phyloP scores from a whole-genome alignment of 1,140 invertebrate species.

The Laupala kohalensis region DNA sequence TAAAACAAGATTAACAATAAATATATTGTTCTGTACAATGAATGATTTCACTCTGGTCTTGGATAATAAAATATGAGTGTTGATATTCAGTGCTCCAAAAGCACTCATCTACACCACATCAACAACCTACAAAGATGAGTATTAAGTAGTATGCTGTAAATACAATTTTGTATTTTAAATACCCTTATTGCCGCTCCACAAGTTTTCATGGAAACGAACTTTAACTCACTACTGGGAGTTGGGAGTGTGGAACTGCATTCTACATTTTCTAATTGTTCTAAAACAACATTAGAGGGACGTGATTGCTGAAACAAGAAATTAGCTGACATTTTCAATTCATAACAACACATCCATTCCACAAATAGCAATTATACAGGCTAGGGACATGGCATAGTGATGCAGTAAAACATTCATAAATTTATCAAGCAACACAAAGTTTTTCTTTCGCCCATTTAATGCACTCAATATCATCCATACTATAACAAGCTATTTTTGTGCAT shows the following conservation, averaged over 20 bases:
- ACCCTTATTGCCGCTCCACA: background rate
- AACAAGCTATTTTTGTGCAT: too few species aligned
- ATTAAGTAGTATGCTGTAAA: background rate
- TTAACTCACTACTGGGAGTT: background rate
- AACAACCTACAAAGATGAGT: background rate
- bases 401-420: too few species aligned
- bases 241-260: background rate
- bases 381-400: too few species aligned
- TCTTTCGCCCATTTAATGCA: too few species aligned
- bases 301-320: background rate
- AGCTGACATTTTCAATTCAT: background rate
- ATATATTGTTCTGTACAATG: background rate
- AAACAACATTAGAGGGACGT: background rate
- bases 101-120: background rate
- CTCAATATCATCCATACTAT: too few species aligned
- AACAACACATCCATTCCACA: background rate
- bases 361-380: background rate
- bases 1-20: background rate
- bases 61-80: background rate
- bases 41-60: background rate
- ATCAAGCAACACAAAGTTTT: too few species aligned
- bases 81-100: background rate
- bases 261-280: background rate
- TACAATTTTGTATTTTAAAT: background rate
- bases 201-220: background rate